These are phyloP conservation scores for Conus ventricosus DNA, from an alignment of 1,140 invertebrate species.

Conservation along the genomic window DNA sequence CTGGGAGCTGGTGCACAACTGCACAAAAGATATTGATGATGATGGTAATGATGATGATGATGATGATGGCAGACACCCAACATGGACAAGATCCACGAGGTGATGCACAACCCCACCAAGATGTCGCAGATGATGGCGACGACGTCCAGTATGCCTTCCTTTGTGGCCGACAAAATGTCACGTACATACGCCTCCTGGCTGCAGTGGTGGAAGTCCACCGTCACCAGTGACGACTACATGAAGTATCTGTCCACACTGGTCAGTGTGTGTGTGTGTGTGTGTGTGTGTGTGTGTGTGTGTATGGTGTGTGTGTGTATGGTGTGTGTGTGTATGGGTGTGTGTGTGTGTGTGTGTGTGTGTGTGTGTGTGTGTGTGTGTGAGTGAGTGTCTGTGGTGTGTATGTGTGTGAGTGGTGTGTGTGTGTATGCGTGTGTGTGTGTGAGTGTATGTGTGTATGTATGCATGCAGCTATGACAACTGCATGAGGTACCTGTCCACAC, in stretches of 20 bases:
- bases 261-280: conserved; percentile 17
- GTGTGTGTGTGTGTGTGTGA: background rate
- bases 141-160: conserved; percentile 58
- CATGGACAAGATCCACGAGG: conserved; percentile 61
- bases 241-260: conserved; percentile 74
- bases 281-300: background rate
- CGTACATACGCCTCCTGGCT: conserved; percentile 71
- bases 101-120: conserved; percentile 59
- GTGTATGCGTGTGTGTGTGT: no score
- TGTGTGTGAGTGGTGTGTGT: background rate
- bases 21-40: no score
- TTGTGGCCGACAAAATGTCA: conserved; percentile 69
- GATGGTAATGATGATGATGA: background rate
- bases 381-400: background rate
- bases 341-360: no score
- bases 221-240: conserved; percentile 73
- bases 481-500: conserved; percentile 73
- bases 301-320: background rate
- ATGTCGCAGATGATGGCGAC: conserved; percentile 53
- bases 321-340: no score
- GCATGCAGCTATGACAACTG: conserved; percentile 64
- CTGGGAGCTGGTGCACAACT: no score
- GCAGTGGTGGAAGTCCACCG: conserved; percentile 72
- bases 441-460: no score
- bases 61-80: conserved; percentile 58